Evolutionary conservation across 2,113 vertebrate species (phyloP), one percentile per base, ranked within the genome.

Genomic region (Syrrhaptes paradoxus): DNA sequence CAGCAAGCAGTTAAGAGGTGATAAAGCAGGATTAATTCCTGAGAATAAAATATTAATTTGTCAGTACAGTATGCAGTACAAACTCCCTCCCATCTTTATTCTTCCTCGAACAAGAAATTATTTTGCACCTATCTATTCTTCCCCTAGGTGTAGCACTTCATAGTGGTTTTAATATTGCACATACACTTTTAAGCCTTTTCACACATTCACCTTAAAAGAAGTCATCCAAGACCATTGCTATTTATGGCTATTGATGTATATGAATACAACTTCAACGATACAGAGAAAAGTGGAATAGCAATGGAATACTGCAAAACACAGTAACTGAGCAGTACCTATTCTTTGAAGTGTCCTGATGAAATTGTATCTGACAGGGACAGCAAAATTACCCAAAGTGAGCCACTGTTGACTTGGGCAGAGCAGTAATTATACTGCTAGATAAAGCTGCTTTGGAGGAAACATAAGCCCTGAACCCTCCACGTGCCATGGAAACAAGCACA

Each of bases 21-120:
- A 98, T 97, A 97, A 98, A 95, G 95, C 61, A 89, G 96, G 97
- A 98, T 98, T 98, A 98, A 95, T 95, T 91, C 95, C 95, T 73
- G 84, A 94, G 55, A 71, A 90, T 95, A 55, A 95, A 93, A 90
- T 36, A 96, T 90, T 89, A 51, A 67, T 91, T 85, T 57, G 57
- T 82, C 68, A 76, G 79, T 22, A 75, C 49, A 92, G 55, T 63
- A 67, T 28, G 74, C 34, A 81, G 89, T 45, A 81, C 38, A 89
- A 95, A 89, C 79, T 96, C 76, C 66, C 55, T 67, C 54, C 31
- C 74, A 89, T 25, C 54, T 87, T 91, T 63, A 70, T 54, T 89
- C 29, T 72, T 96, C 32, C 31, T 95, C 7, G 6, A 88, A 85
- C 10, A 70, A 80, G 45, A 83, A 91, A 90, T 77, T 65, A 76